Conservation (phyloP, 1,140 invertebrate genomes). For the Drosophila fuyamai region DNA sequence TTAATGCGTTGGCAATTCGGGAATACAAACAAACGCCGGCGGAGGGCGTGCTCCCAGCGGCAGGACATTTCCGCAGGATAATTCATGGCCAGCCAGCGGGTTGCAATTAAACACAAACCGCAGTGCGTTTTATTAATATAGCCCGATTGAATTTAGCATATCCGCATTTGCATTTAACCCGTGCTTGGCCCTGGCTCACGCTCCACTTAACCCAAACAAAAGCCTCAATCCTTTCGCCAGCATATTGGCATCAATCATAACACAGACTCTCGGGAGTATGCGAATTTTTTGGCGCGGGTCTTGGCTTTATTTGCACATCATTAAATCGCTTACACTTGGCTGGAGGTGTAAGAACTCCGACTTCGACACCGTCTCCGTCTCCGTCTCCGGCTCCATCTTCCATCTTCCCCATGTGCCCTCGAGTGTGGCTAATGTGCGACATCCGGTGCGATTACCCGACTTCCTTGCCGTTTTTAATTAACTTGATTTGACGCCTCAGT, state of each 20-base stretch:
- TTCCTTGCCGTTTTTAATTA: constrained; percentile 67
- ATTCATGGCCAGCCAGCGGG: constrained; percentile 73
- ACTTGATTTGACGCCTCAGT: constrained; percentile 84
- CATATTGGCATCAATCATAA: constrained; percentile 78
- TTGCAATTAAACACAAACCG: constrained; percentile 77
- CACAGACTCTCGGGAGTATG: constrained; percentile 25
- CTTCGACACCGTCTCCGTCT: not conserved
- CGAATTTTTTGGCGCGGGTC: constrained; percentile 71
- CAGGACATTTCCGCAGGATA: constrained; percentile 66
- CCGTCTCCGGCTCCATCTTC: constrained; percentile 23
- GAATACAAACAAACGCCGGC: constrained; percentile 71
- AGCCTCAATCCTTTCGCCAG: constrained; percentile 51
- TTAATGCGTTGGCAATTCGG: constrained; percentile 58
- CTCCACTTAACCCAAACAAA: constrained; percentile 68
- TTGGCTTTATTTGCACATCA: constrained; percentile 70
- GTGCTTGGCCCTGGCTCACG: constrained; percentile 48
- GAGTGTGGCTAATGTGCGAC: constrained; percentile 83
- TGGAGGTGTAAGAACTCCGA: constrained; percentile 63
- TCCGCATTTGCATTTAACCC: constrained; percentile 58
- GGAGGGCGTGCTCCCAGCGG: constrained; percentile 76
- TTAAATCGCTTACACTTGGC: constrained; percentile 75
- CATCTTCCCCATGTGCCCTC: constrained; percentile 63
- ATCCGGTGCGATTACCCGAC: constrained; percentile 64
- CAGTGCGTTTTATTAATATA: constrained; percentile 40
- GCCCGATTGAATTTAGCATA: constrained; percentile 38